Evolutionary conservation across 2,888 invertebrate species (phyloP), one percentile per base, ranked within the genome.

Genomic region (Drosophila antonietae): DNA sequence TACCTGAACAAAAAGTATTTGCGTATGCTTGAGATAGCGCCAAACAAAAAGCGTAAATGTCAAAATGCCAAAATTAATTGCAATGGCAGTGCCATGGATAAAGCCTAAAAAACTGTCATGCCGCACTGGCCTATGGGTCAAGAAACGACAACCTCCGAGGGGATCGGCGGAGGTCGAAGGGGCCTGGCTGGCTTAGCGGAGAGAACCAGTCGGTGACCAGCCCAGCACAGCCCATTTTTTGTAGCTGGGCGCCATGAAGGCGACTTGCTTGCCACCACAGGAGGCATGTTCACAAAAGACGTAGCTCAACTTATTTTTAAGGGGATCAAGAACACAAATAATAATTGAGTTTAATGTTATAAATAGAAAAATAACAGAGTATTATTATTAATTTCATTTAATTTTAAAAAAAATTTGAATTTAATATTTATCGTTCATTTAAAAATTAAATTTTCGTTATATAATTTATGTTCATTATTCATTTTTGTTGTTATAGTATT

Each of bases 51-150:
- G 85, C 85, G 88, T 84, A 89, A 89, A 89, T 86, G 86, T 86
- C 86, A 86, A 89, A 89, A 89, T 89, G 89, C 86, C 86, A 87
- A 86, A 86, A 86, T 89, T 88, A 89, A 87, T 87, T 87, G 89
- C 89, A 87, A 89, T 87, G 87, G 89, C 87, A 89, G 88, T 81
- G 75, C 65, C 68, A 41, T 69, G 87, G 87, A 87, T 87, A 87
- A 87, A 83, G 69, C 61, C 52, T 39, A 57, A 71, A 62, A 62
- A 58, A 61, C 65, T 65, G 59, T 70, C 81, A 81, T 60, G 68
- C 72, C 59, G 75, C 71, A 61, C 56, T 78, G 67, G 60, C 77
- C 76, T 78, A 75, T 79, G 80, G 79, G 78, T 78, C 80, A 78
- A 72, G 72, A 75, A 72, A 78, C 80, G 72, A 55, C 69, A 60